Evolutionary conservation across 2,797 vertebrate species (phyloP).

Genomic region (Potorous gilbertii): DNA sequence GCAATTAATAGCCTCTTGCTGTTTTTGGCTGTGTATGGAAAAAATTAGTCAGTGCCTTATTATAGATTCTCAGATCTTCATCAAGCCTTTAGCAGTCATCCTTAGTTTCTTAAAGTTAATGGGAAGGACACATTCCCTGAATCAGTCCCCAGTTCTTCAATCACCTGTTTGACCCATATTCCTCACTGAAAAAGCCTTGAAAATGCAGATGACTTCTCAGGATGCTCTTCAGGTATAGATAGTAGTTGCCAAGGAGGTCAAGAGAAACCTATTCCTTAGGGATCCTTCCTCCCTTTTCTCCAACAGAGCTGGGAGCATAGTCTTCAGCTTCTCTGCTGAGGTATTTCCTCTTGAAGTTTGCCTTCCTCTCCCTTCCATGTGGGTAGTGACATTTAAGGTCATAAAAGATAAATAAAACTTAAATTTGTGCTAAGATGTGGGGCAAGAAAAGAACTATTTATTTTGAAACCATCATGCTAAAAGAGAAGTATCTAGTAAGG

Average conservation of each 20-base stretch:
- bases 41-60: constrained; percentile 44
- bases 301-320: background rate
- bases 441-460: background rate
- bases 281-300: constrained; percentile 18
- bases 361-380: background rate
- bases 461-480: background rate
- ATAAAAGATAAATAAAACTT: background rate
- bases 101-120: constrained; percentile 20
- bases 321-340: background rate
- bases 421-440: background rate
- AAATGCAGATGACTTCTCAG: constrained; percentile 31
- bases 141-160: background rate
- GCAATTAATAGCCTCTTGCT: constrained; percentile 28
- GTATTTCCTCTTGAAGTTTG: constrained; percentile 12
- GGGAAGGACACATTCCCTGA: constrained; percentile 26
- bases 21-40: constrained; percentile 14
- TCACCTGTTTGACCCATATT: background rate
- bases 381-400: background rate
- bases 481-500: background rate
- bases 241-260: constrained; percentile 10
- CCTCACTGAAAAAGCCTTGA: constrained; percentile 7
- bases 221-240: constrained; percentile 16
- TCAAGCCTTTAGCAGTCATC: constrained; percentile 21
- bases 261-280: constrained; percentile 35
- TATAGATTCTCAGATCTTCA: constrained; percentile 37